These are phyloP conservation scores for Ptychoptera albimana DNA, from an alignment of 2,888 invertebrate species.

Conservation along the genomic window DNA sequence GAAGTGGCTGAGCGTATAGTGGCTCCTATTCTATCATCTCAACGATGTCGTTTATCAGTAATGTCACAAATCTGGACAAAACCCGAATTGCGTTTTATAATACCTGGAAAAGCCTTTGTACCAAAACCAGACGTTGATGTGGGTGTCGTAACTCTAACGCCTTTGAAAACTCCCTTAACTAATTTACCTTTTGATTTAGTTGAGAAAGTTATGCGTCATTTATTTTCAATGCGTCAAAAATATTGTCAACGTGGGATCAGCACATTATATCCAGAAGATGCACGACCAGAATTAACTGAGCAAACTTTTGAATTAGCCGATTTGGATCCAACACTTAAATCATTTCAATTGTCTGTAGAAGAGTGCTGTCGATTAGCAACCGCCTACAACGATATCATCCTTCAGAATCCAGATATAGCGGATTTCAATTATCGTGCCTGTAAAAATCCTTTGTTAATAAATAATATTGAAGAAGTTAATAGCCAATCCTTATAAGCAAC, in stretches of 20 bases:
- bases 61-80: conserved; percentile 91
- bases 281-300: conserved; percentile 43
- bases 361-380: conserved; percentile 64
- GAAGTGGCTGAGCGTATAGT: conserved; percentile 91
- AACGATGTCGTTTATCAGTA: conserved; percentile 78
- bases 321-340: conserved; percentile 48
- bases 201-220: conserved; percentile 74
- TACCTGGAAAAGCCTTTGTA: conserved; percentile 79
- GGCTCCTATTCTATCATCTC: conserved; percentile 46
- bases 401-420: conserved; percentile 45
- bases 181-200: conserved; percentile 64
- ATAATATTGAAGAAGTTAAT: no score
- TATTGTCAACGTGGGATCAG: conserved; percentile 50
- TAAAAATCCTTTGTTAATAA: conserved; percentile 10
- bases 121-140: conserved; percentile 96
- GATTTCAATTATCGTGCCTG: conserved; percentile 53
- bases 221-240: conserved; percentile 83
- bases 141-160: conserved; percentile 78
- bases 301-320: conserved; percentile 56
- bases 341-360: conserved; percentile 58
- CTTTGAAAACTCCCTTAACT: conserved; percentile 58
- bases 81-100: conserved; percentile 67
- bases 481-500: no score
- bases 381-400: conserved; percentile 58
- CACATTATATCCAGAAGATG: conserved; percentile 60